Evolutionary conservation across 2,888 invertebrate genomes (phyloP).

Genomic region (Andrena hattorfiana): DNA sequence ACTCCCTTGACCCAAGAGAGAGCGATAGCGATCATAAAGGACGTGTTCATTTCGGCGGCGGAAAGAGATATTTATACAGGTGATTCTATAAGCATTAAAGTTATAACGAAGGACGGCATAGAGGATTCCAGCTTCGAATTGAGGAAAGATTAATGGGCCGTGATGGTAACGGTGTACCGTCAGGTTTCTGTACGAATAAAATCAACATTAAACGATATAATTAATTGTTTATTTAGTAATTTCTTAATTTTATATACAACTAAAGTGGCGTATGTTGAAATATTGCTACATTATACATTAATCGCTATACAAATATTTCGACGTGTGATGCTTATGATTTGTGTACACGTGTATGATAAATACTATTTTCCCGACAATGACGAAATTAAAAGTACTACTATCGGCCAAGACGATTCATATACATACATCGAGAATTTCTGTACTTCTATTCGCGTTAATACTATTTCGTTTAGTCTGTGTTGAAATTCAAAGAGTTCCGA

Average conservation of each 20-base stretch:
- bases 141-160: conserved; percentile 92
- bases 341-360: conserved; percentile 41
- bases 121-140: conserved; percentile 91
- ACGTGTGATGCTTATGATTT: conserved; percentile 27
- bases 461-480: conserved; percentile 44
- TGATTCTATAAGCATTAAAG: conserved; percentile 93
- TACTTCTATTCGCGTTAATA: conserved; percentile 44
- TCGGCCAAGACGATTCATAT: conserved; percentile 41
- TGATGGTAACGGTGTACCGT: conserved; percentile 33
- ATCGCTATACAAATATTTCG: conserved; percentile 18
- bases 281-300: conserved; percentile 43
- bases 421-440: conserved; percentile 33
- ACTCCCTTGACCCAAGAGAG: conserved; percentile 91
- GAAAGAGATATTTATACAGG: conserved; percentile 99
- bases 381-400: conserved; percentile 22
- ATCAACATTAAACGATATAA: conserved; percentile 46
- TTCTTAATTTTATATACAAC: conserved; percentile 53
- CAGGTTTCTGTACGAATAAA: conserved; percentile 65
- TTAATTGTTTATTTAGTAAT: conserved; percentile 52
- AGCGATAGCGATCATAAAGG: conserved; percentile 94
- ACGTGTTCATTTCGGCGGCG: conserved; percentile 98
- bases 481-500: conserved; percentile 37
- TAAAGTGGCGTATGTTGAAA: conserved; percentile 37
- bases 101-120: conserved; percentile 95
- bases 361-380: conserved; percentile 20